These are phyloP conservation scores for Oreochromis spilurus DNA, from an alignment of 2,113 vertebrate genomes.

Conservation along the genomic window DNA sequence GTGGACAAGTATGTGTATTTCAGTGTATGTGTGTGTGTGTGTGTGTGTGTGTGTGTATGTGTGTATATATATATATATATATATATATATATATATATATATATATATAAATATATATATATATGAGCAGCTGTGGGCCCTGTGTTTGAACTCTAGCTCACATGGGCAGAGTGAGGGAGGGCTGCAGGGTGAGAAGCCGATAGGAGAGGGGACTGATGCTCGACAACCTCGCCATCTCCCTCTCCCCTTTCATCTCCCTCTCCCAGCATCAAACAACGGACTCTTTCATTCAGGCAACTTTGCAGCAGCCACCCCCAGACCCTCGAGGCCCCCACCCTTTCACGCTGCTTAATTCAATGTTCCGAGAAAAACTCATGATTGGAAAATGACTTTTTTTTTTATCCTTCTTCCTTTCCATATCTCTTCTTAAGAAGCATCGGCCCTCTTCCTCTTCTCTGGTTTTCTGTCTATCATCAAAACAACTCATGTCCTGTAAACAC, in stretches of 20 bases:
- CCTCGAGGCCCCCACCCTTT: slow-evolving; percentile 65
- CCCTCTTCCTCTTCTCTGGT: neutral
- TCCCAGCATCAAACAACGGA: slow-evolving; percentile 66
- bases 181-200: slow-evolving; percentile 62
- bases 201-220: slow-evolving; percentile 57
- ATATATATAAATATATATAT: too few relatives aligned
- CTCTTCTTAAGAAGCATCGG: slow-evolving; percentile 7
- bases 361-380: slow-evolving; percentile 79
- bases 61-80: too few relatives aligned
- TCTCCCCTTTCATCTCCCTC: slow-evolving; percentile 72
- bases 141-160: slow-evolving; percentile 68
- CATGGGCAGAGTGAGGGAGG: slow-evolving; percentile 65
- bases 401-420: slow-evolving; percentile 39
- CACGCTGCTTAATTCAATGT: slow-evolving; percentile 78
- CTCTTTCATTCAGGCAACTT: slow-evolving; percentile 73
- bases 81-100: too few relatives aligned
- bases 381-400: slow-evolving; percentile 64
- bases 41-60: neutral
- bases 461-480: slow-evolving; percentile 18
- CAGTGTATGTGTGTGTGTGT: neutral
- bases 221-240: slow-evolving; percentile 65
- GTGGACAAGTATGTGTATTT: neutral
- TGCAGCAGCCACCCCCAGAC: slow-evolving; percentile 61
- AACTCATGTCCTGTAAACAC: slow-evolving; percentile 6
- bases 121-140: slow-evolving; percentile 59